These are phyloP conservation scores for Haliclona indistincta DNA, from an alignment of 37 sponge, comb jelly and placozoan genomes.

Conservation along the genomic window DNA sequence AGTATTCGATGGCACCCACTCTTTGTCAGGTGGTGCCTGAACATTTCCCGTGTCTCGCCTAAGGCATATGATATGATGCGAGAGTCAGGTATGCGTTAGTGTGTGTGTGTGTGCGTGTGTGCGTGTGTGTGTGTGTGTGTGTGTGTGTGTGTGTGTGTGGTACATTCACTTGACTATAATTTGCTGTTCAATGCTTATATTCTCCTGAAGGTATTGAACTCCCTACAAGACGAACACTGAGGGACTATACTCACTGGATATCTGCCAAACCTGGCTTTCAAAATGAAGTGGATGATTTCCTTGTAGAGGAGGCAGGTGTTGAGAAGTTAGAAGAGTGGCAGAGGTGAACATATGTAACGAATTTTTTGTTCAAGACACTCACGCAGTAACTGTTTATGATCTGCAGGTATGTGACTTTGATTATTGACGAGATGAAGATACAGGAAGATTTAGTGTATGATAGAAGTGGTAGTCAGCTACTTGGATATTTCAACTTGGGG, in stretches of 20 bases:
- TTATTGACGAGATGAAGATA: constrained; percentile 22
- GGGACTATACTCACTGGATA: constrained; percentile 50
- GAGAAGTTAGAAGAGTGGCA: constrained; percentile 27
- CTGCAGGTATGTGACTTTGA: neutral
- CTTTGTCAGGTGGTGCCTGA: constrained; percentile 19
- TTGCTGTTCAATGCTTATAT: no score
- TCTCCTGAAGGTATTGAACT: constrained; percentile 15
- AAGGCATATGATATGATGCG: constrained; percentile 16
- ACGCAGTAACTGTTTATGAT: neutral
- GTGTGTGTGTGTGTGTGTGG: no score
- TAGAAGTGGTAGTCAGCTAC: neutral
- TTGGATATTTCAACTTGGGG: constrained; percentile 12
- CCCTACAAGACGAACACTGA: constrained; percentile 52
- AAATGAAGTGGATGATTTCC: constrained; percentile 6
- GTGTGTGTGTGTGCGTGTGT: no score
- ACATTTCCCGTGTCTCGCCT: constrained; percentile 20
- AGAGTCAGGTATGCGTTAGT: neutral
- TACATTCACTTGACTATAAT: no score
- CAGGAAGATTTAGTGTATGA: constrained; percentile 9
- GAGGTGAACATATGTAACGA: neutral
- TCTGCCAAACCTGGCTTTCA: constrained; percentile 44
- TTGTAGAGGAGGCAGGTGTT: constrained; percentile 33
- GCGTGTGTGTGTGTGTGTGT: no score
- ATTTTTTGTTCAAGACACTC: neutral
- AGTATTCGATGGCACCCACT: constrained; percentile 26